Evolutionary conservation across 2,113 vertebrate species (phyloP).

Genomic region (Eclectus roratus): DNA sequence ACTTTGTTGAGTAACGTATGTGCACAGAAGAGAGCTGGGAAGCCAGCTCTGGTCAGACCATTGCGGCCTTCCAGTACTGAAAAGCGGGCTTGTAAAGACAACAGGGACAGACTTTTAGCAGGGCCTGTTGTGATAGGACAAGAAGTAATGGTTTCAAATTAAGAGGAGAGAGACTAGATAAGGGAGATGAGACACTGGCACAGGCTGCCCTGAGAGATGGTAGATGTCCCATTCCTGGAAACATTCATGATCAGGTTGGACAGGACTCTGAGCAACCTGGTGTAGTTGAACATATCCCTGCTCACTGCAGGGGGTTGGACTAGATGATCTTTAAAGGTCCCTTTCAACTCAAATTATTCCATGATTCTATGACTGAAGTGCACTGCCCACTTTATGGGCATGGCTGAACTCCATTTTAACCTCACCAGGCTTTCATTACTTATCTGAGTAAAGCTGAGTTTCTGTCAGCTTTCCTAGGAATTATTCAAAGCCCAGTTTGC

Average conservation of each 20-base stretch:
- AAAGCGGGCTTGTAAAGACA: neutral
- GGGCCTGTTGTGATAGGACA: neutral
- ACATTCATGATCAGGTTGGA: neutral
- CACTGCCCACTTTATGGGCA: neutral
- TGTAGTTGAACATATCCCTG: neutral
- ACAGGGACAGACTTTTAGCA: neutral
- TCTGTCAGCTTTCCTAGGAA: neutral
- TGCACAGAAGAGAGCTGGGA: fast-evolving
- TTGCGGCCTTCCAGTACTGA: neutral
- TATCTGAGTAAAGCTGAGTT: neutral
- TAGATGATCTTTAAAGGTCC: neutral
- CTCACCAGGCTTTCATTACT: neutral
- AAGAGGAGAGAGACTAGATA: fast-evolving
- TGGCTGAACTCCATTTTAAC: neutral
- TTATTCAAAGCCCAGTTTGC: neutral
- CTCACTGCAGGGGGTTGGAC: fast-evolving
- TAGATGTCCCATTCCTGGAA: neutral
- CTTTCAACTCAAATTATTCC: neutral
- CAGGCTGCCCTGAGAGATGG: neutral
- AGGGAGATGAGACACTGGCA: no score
- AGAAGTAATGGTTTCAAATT: neutral
- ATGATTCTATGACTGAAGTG: neutral
- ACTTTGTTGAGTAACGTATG: neutral
- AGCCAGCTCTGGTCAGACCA: neutral
- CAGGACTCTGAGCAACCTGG: neutral